Evolutionary conservation across 2,888 invertebrate species (phyloP).

Genomic region (Heteromyza rotundicornis): DNA sequence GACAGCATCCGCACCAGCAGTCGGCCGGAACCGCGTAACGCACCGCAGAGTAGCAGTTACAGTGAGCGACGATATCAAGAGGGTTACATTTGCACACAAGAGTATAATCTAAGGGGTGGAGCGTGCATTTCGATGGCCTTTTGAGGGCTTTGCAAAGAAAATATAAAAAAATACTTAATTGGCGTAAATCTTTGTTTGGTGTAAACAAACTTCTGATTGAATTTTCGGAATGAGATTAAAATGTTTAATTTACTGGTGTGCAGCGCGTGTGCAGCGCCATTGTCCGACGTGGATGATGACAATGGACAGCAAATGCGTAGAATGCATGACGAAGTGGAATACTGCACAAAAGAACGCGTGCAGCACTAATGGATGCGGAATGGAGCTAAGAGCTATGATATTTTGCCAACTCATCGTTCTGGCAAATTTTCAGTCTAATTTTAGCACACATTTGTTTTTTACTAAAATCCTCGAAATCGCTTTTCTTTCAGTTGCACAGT

Average conservation of each 20-base stretch:
- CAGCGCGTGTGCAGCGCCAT: not conserved
- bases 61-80: constrained; percentile 24
- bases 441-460: too few relatives aligned
- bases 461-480: too few relatives aligned
- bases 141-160: constrained; percentile 21
- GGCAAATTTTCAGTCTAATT: too few relatives aligned
- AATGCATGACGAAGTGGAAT: constrained; percentile 12
- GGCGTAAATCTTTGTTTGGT: constrained; percentile 62
- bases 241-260: constrained; percentile 15
- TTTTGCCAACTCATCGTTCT: too few relatives aligned
- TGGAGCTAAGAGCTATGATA: too few relatives aligned
- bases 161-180: constrained; percentile 55
- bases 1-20: constrained; percentile 36
- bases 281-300: not conserved
- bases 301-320: constrained; percentile 1
- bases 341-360: not conserved
- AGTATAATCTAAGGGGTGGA: constrained; percentile 57
- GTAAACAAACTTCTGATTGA: constrained; percentile 43
- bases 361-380: constrained; percentile 21
- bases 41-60: too few relatives aligned
- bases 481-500: too few relatives aligned
- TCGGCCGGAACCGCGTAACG: constrained; percentile 34
- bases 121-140: constrained; percentile 41
- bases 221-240: constrained; percentile 21
- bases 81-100: constrained; percentile 12